Evolutionary conservation across 2,888 invertebrate species (phyloP).

Genomic region (Eupithecia dodoneata): DNA sequence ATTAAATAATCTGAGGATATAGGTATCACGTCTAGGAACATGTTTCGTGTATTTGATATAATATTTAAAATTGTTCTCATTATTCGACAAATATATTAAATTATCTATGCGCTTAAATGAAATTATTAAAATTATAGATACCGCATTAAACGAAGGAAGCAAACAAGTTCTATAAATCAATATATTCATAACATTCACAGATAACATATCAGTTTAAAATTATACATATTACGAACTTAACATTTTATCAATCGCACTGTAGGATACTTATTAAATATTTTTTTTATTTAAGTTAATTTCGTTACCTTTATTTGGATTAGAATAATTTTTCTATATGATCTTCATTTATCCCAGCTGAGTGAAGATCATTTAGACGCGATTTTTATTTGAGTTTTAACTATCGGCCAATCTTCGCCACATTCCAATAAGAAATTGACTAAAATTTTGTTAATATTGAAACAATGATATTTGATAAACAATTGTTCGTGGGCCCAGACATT

Average conservation of each 20-base stretch:
- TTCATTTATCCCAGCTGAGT: slow-evolving; percentile 79
- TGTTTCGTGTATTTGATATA: slow-evolving; percentile 9
- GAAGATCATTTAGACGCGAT: slow-evolving; percentile 63
- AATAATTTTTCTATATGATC: slow-evolving; percentile 61
- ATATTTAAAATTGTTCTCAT: slow-evolving; percentile 10
- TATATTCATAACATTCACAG: slow-evolving; percentile 7
- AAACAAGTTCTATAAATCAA: neutral
- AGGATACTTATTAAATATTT: neutral
- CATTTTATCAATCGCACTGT: neutral
- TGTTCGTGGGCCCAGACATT: neutral
- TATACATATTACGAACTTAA: slow-evolving; percentile 14
- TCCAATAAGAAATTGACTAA: neutral
- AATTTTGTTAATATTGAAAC: neutral
- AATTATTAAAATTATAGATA: neutral
- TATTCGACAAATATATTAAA: slow-evolving; percentile 4
- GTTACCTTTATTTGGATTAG: slow-evolving; percentile 3
- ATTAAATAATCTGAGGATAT: neutral
- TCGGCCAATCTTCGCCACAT: neutral
- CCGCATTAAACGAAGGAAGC: neutral
- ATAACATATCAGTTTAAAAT: slow-evolving; percentile 34
- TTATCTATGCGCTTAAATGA: neutral
- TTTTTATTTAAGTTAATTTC: neutral
- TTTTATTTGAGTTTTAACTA: neutral
- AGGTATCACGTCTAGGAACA: neutral
- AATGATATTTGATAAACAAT: neutral